phyloP scores from a whole-genome alignment of 2,797 vertebrate species.

The Numenius phaeopus region DNA sequence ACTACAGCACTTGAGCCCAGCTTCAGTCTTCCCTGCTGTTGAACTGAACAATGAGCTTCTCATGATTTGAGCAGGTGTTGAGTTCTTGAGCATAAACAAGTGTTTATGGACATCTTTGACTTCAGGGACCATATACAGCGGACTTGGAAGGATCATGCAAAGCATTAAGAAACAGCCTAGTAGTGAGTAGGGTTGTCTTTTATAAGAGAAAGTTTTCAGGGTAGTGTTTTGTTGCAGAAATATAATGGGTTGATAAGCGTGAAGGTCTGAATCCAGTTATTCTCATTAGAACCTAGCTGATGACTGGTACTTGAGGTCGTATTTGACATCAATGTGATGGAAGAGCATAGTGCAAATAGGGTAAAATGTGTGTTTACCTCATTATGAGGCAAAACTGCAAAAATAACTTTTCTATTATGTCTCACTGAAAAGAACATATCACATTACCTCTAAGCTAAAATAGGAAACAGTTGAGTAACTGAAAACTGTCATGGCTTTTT shows the following conservation, averaged over 20 bases:
- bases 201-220: neutral
- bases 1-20: neutral
- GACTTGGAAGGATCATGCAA: neutral
- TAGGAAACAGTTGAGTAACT: conserved; percentile 38
- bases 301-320: conserved; percentile 17
- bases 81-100: neutral
- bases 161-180: neutral
- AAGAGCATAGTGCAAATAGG: neutral
- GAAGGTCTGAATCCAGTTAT: no score
- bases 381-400: conserved; percentile 25
- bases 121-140: neutral
- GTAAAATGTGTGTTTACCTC: neutral
- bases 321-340: conserved; percentile 45
- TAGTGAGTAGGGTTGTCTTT: neutral
- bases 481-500: neutral
- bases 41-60: neutral
- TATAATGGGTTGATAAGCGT: neutral
- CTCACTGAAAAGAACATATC: neutral
- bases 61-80: neutral
- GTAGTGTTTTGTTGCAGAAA: neutral
- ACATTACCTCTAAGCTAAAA: conserved; percentile 30
- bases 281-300: neutral
- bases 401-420: conserved; percentile 34
- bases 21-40: neutral
- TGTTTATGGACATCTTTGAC: neutral